Base-by-base conservation (phyloP, 1,140 invertebrate genomes). In the Marisa cornuarietis region DNA sequence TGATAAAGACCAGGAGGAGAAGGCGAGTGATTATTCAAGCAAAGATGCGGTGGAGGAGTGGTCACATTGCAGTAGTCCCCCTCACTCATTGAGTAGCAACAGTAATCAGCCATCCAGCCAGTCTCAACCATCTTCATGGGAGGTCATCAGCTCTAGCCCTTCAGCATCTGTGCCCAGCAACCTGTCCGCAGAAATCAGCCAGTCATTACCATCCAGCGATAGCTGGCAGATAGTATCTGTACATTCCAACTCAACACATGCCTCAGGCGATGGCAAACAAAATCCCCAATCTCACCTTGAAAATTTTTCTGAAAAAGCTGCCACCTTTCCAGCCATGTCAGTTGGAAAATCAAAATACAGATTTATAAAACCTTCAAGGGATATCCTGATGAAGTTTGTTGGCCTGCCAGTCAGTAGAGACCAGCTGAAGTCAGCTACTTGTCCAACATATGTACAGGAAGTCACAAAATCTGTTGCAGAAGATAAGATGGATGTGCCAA, bases 391-490 rank as follows among this genome's bases (percentile, higher is more conserved):
- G 42, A 77, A 77, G 65, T 77, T 68, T 69, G 65, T 77, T 49
- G 76, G 76, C 18, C 76, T 77, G 7, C 42, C 76, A 18, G 65
- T 77, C 63, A 68, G 63, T 42, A 77, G 51, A 26, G 63, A 77
- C 14, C 63, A 77, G 24, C 65, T 77, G 8, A 63, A 22, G 11
- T 31, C 63, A 42, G 76, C 76, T 24, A 77, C 76, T 24, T 77
- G 63, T 20, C 76, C 76, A 2, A 49, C 49, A 31, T 31, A 26
- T 62, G 10, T 42, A 49, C 9, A 58, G 9, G 61, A 49, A n/a
- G 26, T 26, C 16, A 18, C 8, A 9, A 58, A 58, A 58, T 58
- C 54, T 58, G 11, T 14, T 3, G 54, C 54, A 58, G 54, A 58
- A 58, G 54, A 58, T 14, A 8, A 58, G 54, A 58, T 1, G 16